Evolutionary conservation across 1,140 invertebrate species (phyloP).

Genomic region (Ridgeia piscesae): DNA sequence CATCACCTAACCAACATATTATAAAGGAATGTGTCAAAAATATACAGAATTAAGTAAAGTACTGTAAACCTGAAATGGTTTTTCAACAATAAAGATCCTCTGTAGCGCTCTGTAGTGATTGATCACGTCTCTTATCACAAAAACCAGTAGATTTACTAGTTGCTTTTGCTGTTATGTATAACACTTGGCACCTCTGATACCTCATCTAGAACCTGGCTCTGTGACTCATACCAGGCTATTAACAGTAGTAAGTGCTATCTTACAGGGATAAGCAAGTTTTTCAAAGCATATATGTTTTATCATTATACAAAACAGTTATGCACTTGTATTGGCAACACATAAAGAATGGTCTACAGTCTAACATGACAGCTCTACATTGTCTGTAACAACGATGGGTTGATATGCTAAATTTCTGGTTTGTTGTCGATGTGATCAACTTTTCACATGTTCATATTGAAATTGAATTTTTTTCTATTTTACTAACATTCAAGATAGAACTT

Average conservation of each 20-base stretch:
- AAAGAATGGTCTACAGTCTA: neutral
- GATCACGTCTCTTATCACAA: too few species aligned
- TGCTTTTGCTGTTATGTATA: too few species aligned
- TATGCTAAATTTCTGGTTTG: neutral
- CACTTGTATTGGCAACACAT: neutral
- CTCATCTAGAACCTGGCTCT: neutral
- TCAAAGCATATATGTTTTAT: neutral
- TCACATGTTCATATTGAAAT: neutral
- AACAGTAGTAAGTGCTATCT: neutral
- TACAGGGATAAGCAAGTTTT: neutral
- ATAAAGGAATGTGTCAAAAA: too few species aligned
- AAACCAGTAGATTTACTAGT: too few species aligned
- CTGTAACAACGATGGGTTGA: too few species aligned
- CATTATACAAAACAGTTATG: neutral
- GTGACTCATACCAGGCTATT: neutral
- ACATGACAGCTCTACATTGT: too few species aligned
- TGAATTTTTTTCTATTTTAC: constrained; percentile 8
- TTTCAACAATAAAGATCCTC: too few species aligned
- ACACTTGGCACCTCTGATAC: too few species aligned
- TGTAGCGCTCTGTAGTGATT: too few species aligned
- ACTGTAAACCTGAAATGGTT: too few species aligned
- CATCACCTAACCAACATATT: too few species aligned
- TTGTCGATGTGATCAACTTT: neutral
- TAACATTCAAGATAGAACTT: constrained; percentile 11
- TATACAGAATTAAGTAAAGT: too few species aligned